Conservation (phyloP, 2,113 vertebrate species). For the Istiophorus platypterus region DNA sequence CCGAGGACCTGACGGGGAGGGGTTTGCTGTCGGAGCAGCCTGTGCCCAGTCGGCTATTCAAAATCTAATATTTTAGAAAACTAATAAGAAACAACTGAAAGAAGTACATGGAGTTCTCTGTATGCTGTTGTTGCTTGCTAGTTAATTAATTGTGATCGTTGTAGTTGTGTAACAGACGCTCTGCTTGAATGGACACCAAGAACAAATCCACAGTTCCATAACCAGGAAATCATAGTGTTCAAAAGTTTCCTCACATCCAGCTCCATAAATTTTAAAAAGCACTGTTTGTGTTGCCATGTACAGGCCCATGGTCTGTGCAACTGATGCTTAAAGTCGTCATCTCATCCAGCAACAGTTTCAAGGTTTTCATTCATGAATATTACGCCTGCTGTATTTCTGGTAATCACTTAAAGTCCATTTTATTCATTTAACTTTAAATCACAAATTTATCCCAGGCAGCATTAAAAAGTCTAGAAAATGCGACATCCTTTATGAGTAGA, state of each 20-base stretch:
- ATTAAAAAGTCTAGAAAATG: background rate
- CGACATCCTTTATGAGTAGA: too few species aligned
- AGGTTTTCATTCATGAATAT: background rate
- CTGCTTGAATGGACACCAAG: conserved; percentile 31
- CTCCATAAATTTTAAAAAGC: background rate
- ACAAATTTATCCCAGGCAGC: background rate
- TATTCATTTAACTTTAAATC: background rate
- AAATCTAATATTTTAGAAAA: conserved; percentile 21
- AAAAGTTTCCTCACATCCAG: background rate
- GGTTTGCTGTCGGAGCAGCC: background rate
- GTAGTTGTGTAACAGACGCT: conserved; percentile 22
- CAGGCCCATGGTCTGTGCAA: background rate
- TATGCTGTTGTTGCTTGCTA: background rate
- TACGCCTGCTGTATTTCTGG: background rate
- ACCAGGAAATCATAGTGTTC: conserved; percentile 1
- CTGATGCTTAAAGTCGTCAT: background rate
- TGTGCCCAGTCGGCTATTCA: conserved; percentile 16
- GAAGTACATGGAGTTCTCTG: background rate
- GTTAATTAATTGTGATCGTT: conserved; percentile 41
- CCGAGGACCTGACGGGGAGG: conserved; percentile 23
- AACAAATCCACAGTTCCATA: conserved; percentile 37
- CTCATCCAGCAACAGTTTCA: background rate
- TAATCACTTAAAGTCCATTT: background rate
- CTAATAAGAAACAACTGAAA: conserved; percentile 12
- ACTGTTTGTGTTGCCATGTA: background rate